These are phyloP conservation scores for Cinclus cinclus DNA, from an alignment of 2,113 vertebrate genomes.

Conservation along the genomic window DNA sequence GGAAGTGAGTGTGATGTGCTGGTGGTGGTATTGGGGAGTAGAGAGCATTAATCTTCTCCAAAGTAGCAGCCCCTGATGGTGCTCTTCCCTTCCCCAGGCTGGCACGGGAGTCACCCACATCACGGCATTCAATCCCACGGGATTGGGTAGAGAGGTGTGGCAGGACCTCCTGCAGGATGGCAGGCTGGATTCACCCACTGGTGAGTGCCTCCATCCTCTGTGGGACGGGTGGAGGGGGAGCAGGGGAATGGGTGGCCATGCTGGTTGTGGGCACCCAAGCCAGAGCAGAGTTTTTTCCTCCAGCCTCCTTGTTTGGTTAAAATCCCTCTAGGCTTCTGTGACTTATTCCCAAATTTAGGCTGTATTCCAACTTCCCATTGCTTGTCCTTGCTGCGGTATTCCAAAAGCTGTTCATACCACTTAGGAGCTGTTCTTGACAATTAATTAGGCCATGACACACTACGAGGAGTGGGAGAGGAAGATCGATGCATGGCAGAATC, in stretches of 20 bases:
- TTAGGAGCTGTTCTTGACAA: no score
- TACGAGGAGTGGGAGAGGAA: constrained; percentile 86
- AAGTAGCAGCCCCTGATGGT: background rate
- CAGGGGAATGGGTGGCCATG: fast-evolving
- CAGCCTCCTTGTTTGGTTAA: fast-evolving
- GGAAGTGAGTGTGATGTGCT: background rate
- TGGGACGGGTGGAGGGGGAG: fast-evolving
- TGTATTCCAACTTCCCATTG: background rate
- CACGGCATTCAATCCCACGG: constrained; percentile 85
- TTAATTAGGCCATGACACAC: no score
- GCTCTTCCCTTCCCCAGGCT: constrained; percentile 66
- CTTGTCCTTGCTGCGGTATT: background rate
- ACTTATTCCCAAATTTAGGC: background rate
- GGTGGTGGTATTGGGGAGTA: background rate
- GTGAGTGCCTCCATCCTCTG: constrained; percentile 42
- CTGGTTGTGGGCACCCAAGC: fast-evolving
- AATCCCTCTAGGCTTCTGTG: background rate
- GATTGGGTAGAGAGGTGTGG: constrained; percentile 87
- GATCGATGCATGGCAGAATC: constrained; percentile 89
- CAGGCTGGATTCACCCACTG: constrained; percentile 82
- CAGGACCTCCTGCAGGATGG: constrained; percentile 90
- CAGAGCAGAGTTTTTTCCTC: background rate
- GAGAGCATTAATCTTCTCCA: background rate
- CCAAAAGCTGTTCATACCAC: background rate
- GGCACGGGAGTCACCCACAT: constrained; percentile 81